phyloP scores from a whole-genome alignment of 2,797 vertebrate species.

The Champsocephalus esox region DNA sequence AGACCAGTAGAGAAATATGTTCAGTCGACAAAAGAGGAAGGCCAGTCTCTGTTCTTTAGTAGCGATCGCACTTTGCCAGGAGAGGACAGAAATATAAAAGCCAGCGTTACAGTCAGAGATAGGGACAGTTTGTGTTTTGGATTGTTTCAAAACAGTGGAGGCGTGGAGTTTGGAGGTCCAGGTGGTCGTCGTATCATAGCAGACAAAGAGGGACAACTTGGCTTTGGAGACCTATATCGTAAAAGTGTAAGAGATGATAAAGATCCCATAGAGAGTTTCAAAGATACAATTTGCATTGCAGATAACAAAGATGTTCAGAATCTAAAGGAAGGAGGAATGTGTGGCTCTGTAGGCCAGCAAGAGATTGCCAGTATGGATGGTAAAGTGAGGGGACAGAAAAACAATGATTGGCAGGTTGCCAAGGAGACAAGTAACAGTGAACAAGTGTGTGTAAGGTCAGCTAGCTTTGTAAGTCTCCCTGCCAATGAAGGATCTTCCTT shows the following conservation, averaged over 20 bases:
- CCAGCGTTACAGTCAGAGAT: neutral
- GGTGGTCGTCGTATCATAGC: neutral
- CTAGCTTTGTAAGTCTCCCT: constrained; percentile 3
- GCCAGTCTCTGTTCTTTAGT: neutral
- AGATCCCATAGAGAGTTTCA: neutral
- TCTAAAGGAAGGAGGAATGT: neutral
- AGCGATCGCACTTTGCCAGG: neutral
- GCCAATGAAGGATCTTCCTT: neutral
- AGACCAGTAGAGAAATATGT: constrained; percentile 38
- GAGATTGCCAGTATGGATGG: neutral
- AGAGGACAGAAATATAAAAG: neutral
- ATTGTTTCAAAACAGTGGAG: neutral
- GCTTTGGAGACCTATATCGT: constrained; percentile 20
- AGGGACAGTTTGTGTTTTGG: neutral
- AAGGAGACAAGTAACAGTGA: neutral
- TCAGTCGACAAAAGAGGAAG: constrained; percentile 33
- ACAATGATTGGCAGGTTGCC: neutral
- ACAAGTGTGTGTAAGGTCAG: constrained; percentile 1
- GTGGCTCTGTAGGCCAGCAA: neutral
- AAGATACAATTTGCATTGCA: neutral
- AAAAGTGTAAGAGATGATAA: neutral
- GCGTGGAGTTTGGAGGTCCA: neutral
- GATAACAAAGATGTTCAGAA: neutral
- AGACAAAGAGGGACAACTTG: constrained; percentile 25
- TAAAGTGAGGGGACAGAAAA: neutral